Evolutionary conservation across 2,113 vertebrate genomes (phyloP).

Genomic region (Dasypus novemcinctus): DNA sequence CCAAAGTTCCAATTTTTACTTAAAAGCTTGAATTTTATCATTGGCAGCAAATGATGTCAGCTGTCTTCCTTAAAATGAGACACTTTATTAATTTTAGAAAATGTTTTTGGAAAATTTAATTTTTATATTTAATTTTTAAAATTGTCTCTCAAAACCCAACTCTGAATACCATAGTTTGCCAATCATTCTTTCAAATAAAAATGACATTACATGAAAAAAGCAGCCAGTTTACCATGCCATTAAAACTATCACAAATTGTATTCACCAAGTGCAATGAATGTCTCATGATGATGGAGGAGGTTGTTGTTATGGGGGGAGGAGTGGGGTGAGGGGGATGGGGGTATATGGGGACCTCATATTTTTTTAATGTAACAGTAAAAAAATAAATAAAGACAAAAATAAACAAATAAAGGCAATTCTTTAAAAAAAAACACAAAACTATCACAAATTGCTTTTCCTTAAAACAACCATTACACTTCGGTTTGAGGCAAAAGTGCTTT

Average conservation of each 20-base stretch:
- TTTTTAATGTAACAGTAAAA: too few species aligned
- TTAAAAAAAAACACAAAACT: too few species aligned
- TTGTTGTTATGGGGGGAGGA: too few species aligned
- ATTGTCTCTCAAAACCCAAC: background rate
- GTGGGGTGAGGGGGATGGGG: too few species aligned
- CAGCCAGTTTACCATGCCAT: background rate
- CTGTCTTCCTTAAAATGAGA: background rate
- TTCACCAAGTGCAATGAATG: too few species aligned
- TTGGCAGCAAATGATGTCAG: background rate
- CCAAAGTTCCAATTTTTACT: constrained; percentile 1
- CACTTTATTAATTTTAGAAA: background rate
- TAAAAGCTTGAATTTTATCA: background rate
- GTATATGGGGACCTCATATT: too few species aligned
- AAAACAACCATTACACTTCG: background rate
- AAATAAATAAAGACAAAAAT: too few species aligned
- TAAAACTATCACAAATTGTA: background rate
- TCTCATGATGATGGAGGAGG: too few species aligned
- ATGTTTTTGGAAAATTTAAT: background rate
- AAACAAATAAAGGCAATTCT: too few species aligned
- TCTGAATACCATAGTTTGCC: background rate
- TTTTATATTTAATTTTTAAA: too few species aligned
- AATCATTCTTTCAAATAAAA: background rate
- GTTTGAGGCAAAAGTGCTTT: background rate
- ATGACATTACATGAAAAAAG: background rate
- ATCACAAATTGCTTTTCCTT: background rate